Percentiles rank a stretch among this genome's conserved stretches.
Conservation (phyloP, 37 sponge, comb jelly and placozoan species). For the Petrosia ficiformis region DNA sequence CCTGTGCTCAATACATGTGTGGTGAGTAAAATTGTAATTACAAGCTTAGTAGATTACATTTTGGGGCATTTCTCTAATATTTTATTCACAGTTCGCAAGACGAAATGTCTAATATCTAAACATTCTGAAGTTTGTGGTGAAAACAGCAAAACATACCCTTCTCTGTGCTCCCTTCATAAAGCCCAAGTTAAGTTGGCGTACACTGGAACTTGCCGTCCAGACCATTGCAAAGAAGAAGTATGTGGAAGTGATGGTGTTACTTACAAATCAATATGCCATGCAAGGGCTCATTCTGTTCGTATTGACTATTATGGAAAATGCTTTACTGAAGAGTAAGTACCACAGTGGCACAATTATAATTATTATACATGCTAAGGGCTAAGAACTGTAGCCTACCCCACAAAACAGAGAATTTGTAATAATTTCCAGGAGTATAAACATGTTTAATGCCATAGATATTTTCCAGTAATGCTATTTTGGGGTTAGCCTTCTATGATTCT, state of each 20-base stretch:
- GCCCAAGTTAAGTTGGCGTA: conserved; percentile 29
- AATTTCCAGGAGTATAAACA: too few relatives aligned
- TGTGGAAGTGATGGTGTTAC: conserved; percentile 56
- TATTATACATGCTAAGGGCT: background rate
- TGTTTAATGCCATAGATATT: too few relatives aligned
- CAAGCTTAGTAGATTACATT: background rate
- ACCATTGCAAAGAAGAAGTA: conserved; percentile 25
- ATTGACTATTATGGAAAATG: conserved; percentile 47
- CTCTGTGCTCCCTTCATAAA: conserved; percentile 47
- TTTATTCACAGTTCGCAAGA: background rate
- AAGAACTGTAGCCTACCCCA: background rate
- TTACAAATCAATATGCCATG: conserved; percentile 56
- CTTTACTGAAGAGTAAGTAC: conserved; percentile 34
- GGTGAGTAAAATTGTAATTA: conserved; percentile 16
- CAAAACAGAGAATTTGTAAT: too few relatives aligned
- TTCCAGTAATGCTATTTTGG: too few relatives aligned
- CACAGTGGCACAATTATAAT: background rate
- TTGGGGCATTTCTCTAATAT: background rate
- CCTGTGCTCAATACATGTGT: conserved; percentile 35
- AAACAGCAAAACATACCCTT: conserved; percentile 42
- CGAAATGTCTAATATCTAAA: conserved; percentile 2
- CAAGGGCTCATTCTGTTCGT: conserved; percentile 29
- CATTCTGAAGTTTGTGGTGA: conserved; percentile 42
- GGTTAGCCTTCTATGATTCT: too few relatives aligned
- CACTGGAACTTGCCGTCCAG: conserved; percentile 34